These are phyloP conservation scores for Idaea straminata DNA, from an alignment of 2,888 invertebrate genomes.

Conservation along the genomic window DNA sequence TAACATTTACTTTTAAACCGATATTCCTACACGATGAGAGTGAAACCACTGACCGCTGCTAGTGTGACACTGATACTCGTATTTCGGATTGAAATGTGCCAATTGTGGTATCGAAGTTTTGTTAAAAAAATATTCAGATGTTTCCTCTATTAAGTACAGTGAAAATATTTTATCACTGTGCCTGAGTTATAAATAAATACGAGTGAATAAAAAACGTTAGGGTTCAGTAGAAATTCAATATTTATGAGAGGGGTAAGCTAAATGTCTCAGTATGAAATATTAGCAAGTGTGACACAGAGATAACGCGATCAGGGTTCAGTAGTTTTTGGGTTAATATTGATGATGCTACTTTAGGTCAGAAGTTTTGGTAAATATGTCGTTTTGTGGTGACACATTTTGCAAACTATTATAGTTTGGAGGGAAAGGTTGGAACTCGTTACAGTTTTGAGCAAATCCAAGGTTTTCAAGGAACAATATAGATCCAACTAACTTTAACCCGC, in stretches of 20 bases:
- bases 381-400: neutral
- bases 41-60: too few relatives aligned
- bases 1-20: too few relatives aligned
- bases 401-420: neutral
- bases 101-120: too few relatives aligned
- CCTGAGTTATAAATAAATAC: constrained; percentile 42
- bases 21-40: too few relatives aligned
- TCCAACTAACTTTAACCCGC: too few relatives aligned
- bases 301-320: constrained; percentile 14
- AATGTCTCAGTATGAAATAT: constrained; percentile 29
- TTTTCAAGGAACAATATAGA: too few relatives aligned
- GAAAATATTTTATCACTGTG: constrained; percentile 8
- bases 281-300: constrained; percentile 24
- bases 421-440: neutral
- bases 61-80: too few relatives aligned
- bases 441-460: neutral
- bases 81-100: too few relatives aligned
- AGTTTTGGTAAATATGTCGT: constrained; percentile 9
- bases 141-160: neutral
- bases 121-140: neutral
- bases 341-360: constrained; percentile 10
- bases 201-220: constrained; percentile 30
- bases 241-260: constrained; percentile 35
- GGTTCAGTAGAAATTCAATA: constrained; percentile 45
- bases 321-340: constrained; percentile 9